phyloP scores from a whole-genome alignment of 92 coral and sea anemone species.

The Palythoa caribaeorum region DNA sequence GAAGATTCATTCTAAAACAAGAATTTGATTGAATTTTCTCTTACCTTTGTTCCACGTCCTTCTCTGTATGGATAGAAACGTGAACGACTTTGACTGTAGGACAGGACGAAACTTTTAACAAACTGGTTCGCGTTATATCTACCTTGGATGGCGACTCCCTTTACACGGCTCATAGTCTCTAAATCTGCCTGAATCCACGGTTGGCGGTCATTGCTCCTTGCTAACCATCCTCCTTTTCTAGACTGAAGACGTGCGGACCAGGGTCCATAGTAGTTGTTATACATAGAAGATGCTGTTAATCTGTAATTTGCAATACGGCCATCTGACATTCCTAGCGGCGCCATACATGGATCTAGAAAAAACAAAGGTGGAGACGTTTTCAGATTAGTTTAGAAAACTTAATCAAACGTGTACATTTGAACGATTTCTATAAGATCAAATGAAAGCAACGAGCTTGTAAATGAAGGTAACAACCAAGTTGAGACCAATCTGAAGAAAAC shows the following conservation, averaged over 20 bases:
- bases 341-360: constrained; percentile 66
- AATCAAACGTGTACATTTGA: no score
- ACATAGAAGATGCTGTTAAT: constrained; percentile 66
- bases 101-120: constrained; percentile 21
- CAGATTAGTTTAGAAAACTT: no score
- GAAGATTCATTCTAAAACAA: neutral
- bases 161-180: constrained; percentile 42
- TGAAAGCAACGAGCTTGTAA: no score
- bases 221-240: constrained; percentile 70
- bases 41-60: constrained; percentile 44
- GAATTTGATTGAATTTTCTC: neutral
- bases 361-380: neutral
- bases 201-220: constrained; percentile 39
- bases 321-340: constrained; percentile 71
- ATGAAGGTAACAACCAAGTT: no score
- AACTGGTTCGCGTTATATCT: constrained; percentile 39
- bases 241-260: constrained; percentile 73
- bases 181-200: constrained; percentile 76
- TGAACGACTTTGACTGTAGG: constrained; percentile 6
- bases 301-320: constrained; percentile 66
- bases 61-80: constrained; percentile 30
- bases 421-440: no score
- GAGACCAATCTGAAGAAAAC: no score
- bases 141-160: constrained; percentile 33
- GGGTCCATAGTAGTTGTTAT: constrained; percentile 66